phyloP scores from a whole-genome alignment of 2,888 invertebrate genomes.

The Platypus cylindrus region DNA sequence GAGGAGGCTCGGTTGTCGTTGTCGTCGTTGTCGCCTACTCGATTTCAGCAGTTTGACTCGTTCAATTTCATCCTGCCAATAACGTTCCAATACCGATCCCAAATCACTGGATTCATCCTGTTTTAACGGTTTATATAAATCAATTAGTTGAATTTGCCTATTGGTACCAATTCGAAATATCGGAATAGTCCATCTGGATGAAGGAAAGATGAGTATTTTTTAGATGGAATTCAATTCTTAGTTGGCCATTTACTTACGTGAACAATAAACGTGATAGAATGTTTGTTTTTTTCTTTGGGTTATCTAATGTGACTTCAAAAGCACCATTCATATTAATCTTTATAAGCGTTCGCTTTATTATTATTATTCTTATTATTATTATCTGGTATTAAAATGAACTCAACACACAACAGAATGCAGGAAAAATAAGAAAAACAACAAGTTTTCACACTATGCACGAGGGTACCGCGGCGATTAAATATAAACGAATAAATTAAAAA shows the following conservation, averaged over 20 bases:
- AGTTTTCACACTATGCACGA: no score
- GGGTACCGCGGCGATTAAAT: no score
- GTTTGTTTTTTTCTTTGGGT: conserved; percentile 47
- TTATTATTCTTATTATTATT: no score
- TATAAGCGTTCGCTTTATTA: no score
- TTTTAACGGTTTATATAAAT: conserved; percentile 48
- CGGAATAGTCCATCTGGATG: conserved; percentile 29
- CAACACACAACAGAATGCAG: no score
- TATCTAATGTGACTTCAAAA: conserved; percentile 27
- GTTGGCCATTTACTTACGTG: no score
- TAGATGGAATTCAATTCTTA: no score
- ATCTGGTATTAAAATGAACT: no score
- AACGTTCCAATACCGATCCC: conserved; percentile 47
- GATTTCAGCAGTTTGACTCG: conserved; percentile 13
- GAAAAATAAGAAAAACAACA: no score
- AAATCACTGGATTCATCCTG: conserved; percentile 48
- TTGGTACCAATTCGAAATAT: conserved; percentile 41
- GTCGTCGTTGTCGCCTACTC: neutral
- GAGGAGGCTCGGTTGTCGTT: conserved; percentile 18
- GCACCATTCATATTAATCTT: conserved; percentile 22
- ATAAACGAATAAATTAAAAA: no score
- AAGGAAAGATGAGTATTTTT: no score
- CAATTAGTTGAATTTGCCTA: conserved; percentile 48
- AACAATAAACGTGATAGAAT: conserved; percentile 37
- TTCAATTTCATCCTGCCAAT: conserved; percentile 31